Percentiles rank a stretch among this genome's conserved stretches.
phyloP scores from a whole-genome alignment of 1,140 invertebrate species.

The Amphibalanus amphitrite region DNA sequence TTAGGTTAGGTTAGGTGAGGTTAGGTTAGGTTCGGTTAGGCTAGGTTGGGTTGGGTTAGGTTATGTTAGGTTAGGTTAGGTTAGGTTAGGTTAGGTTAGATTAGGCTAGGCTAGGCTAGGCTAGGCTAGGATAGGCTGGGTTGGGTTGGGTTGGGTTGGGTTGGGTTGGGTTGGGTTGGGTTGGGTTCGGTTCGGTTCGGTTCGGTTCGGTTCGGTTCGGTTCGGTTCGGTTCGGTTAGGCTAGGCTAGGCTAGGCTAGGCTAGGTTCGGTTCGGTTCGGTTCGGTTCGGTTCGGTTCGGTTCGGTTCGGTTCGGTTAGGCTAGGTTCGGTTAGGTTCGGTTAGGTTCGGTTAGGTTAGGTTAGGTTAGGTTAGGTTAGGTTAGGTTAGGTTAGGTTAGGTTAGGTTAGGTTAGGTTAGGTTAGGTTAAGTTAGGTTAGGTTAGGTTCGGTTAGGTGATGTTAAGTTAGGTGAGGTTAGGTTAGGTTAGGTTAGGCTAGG shows the following conservation, averaged over 20 bases:
- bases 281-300: slow-evolving; percentile 21
- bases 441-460: no score
- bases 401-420: slow-evolving; percentile 22
- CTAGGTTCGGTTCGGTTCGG: no score
- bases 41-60: no score
- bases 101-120: slow-evolving; percentile 10
- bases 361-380: slow-evolving; percentile 19
- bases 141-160: slow-evolving; percentile 10
- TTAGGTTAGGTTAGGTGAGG: no score
- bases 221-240: slow-evolving; percentile 20
- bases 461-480: no score
- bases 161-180: slow-evolving; percentile 7
- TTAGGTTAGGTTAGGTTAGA: slow-evolving; percentile 9
- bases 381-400: slow-evolving; percentile 22
- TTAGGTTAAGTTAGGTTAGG: slow-evolving; percentile 19
- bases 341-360: no score
- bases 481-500: slow-evolving; percentile 19
- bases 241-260: no score
- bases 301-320: slow-evolving; percentile 22
- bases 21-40: no score
- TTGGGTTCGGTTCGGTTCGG: slow-evolving; percentile 16
- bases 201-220: slow-evolving; percentile 21
- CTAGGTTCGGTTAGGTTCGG: no score
- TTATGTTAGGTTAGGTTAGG: no score
- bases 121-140: slow-evolving; percentile 2